Conservation (phyloP, 2,888 invertebrate species). For the Calliopum simillimum region DNA sequence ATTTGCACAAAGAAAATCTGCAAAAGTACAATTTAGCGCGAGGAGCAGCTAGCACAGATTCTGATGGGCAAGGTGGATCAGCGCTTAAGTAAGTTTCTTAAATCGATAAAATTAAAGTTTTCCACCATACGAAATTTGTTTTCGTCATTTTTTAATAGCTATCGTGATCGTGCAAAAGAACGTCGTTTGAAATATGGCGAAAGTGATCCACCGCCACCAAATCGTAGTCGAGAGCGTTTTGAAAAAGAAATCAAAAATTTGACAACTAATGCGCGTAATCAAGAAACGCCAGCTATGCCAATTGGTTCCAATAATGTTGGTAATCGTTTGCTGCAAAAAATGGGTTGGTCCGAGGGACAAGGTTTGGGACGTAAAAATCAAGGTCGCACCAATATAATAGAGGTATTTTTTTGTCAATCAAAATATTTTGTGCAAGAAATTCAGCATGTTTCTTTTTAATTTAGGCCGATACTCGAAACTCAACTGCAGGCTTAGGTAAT, state of each 20-base stretch:
- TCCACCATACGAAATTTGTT: neutral
- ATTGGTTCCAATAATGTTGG: slow-evolving; percentile 93
- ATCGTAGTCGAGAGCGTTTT: slow-evolving; percentile 79
- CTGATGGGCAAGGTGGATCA: slow-evolving; percentile 39
- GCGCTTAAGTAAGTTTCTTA: slow-evolving; percentile 39
- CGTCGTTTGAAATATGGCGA: slow-evolving; percentile 93
- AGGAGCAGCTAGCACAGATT: slow-evolving; percentile 30
- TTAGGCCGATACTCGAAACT: slow-evolving; percentile 69
- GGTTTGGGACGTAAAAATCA: slow-evolving; percentile 95
- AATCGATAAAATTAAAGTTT: neutral
- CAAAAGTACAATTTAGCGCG: slow-evolving; percentile 66
- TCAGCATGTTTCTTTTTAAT: neutral
- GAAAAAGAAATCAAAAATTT: slow-evolving; percentile 71
- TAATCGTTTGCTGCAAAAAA: slow-evolving; percentile 93
- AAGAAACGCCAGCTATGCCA: slow-evolving; percentile 64
- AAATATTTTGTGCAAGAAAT: neutral
- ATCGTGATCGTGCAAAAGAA: slow-evolving; percentile 97
- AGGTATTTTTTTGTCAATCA: slow-evolving; percentile 71
- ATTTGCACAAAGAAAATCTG: slow-evolving; percentile 92
- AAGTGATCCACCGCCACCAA: slow-evolving; percentile 78
- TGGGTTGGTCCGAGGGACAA: slow-evolving; percentile 99
- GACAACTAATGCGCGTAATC: slow-evolving; percentile 59
- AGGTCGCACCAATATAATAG: slow-evolving; percentile 92
- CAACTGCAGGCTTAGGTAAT: slow-evolving; percentile 88
- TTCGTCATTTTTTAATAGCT: slow-evolving; percentile 64